Conservation (phyloP, 2,113 vertebrate species). For the Lampris megalopsis region DNA sequence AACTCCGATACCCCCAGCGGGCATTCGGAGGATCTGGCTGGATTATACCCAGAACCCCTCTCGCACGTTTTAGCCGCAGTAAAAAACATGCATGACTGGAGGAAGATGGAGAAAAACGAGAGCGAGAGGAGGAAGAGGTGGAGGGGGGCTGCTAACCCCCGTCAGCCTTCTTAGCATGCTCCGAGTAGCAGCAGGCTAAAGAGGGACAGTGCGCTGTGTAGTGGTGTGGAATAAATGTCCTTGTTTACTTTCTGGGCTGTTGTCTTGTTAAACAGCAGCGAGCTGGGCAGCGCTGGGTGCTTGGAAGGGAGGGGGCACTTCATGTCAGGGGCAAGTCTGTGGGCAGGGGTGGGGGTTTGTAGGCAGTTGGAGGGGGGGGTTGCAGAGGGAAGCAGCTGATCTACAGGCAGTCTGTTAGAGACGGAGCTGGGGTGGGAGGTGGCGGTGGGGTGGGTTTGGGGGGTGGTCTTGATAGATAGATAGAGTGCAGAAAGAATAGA, state of each 20-base stretch:
- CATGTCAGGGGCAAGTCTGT: conserved; percentile 1
- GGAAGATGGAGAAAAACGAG: conserved; percentile 45
- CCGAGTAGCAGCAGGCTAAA: conserved; percentile 29
- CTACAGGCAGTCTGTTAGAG: conserved; percentile 8
- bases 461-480: conserved; percentile 18
- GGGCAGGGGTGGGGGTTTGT: conserved; percentile 5
- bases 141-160: not conserved
- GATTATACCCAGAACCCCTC: conserved; percentile 47
- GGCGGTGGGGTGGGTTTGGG: too few relatives aligned
- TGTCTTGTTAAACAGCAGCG: conserved; percentile 55
- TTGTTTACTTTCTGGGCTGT: conserved; percentile 57
- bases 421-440: not conserved
- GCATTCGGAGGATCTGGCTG: conserved; percentile 49
- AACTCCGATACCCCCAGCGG: conserved; percentile 24
- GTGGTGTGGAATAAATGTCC: conserved; percentile 63
- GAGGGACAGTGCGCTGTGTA: conserved; percentile 35
- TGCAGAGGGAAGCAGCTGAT: conserved; percentile 33
- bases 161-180: not conserved
- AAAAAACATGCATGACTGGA: conserved; percentile 60
- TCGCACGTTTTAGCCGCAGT: conserved; percentile 44
- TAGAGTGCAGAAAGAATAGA: not conserved
- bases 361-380: conserved; percentile 11
- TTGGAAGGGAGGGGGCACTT: conserved; percentile 20
- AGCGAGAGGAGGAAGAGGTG: not conserved
- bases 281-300: conserved; percentile 10